phyloP scores from a whole-genome alignment of 92 coral and sea anemone species.

The Diadumene lineata region DNA sequence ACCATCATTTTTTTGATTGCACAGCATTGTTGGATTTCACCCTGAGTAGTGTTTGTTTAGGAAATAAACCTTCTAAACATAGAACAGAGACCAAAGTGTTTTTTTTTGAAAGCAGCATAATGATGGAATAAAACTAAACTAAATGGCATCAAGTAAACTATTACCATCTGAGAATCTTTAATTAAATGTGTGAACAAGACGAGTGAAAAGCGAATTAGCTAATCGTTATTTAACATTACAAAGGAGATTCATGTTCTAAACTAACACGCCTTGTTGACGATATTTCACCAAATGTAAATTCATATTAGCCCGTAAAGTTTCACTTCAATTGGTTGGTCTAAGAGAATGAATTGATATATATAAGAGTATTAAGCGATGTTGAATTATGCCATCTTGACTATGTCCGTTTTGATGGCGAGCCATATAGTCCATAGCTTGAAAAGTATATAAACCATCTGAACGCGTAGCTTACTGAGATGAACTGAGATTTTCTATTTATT shows the following conservation, averaged over 20 bases:
- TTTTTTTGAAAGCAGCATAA: neutral
- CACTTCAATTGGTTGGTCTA: neutral
- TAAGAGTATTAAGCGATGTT: neutral
- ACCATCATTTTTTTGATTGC: neutral
- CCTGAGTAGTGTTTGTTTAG: neutral
- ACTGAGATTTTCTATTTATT: slow-evolving; percentile 16
- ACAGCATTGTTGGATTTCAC: neutral
- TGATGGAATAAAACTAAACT: neutral
- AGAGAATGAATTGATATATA: neutral
- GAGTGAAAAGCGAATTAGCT: neutral
- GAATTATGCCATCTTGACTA: neutral
- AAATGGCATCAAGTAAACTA: neutral
- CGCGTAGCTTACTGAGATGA: neutral
- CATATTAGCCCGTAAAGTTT: neutral
- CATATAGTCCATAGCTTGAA: no score
- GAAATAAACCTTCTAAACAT: neutral
- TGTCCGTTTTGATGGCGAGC: neutral
- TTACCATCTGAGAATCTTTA: neutral
- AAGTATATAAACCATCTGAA: no score
- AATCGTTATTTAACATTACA: no score
- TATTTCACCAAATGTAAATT: no score
- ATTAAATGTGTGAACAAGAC: neutral
- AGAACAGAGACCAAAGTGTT: neutral
- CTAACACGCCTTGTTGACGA: no score
- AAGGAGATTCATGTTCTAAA: no score